Base-by-base conservation (phyloP, 2,888 invertebrate species). In the Prenolepis imparis region DNA sequence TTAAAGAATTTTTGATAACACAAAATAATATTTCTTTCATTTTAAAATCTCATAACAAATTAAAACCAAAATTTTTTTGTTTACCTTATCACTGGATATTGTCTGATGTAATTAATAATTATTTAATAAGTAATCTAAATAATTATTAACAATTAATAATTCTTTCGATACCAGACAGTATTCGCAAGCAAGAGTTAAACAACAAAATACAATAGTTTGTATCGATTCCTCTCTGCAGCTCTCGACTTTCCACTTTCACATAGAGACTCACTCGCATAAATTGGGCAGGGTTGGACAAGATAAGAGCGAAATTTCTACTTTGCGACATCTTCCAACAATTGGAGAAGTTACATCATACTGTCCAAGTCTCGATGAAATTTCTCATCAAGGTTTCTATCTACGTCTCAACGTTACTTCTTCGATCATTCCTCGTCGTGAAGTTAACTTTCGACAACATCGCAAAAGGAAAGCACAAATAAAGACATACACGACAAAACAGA, bases 291-390 rank as follows among this genome's bases (percentile, higher is more conserved):
- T 18, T 44, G 41, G 52, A 21, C 21, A 55, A 24, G 36, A 39
- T n/a, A n/a, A 70, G 18, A n/a, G 21, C 32, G 67, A 80, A 63
- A 68, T 77, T 59, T 24, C 9, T 39, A 75, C 64, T 78, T 83
- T 52, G 2, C 8, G 67, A 48, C 77, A 64, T 81, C 64, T 59
- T 48, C 57, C 57, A 44, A 28, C 86, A 64, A 88, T 88, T 80
- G 86, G 82, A 88, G 87, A 87, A 87, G 81, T 88, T 88, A 55
- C 36, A n/a, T 64, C 64, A 32, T 41, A 57, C 74, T 75, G 32
- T 73, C 87, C 70, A 80, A 75, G 81, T 82, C n/a, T 52, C 32
- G 39, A 63, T 41, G 11, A 85, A 88, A 82, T 88, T 88, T 85
- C 84, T 81, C 84, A 80, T 83, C 82, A 77, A 77, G 63, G 55